Conservation (phyloP, 92 coral and sea anemone genomes). For the Paramuricea clavata region DNA sequence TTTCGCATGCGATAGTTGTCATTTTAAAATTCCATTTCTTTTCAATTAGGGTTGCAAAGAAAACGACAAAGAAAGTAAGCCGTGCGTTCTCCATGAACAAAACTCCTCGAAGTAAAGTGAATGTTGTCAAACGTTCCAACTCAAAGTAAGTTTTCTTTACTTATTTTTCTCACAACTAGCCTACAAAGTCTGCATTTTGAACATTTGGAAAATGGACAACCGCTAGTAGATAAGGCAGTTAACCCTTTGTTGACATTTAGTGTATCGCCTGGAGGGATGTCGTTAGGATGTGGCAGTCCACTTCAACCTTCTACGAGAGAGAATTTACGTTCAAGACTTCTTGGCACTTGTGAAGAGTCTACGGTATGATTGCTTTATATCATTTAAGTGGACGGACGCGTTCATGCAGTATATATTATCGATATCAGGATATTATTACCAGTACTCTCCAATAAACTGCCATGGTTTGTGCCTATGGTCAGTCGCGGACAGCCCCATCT, state of each 20-base stretch:
- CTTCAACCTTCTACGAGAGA: constrained; percentile 73
- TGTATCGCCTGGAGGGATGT: constrained; percentile 42
- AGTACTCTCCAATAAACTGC: no score
- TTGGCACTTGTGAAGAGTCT: constrained; percentile 35
- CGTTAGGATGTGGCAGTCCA: constrained; percentile 67
- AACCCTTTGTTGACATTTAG: neutral
- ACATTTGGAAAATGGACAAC: no score
- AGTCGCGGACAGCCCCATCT: no score
- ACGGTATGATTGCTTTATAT: constrained; percentile 9
- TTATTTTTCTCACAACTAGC: neutral
- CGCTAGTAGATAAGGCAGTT: no score
- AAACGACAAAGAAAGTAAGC: constrained; percentile 92
- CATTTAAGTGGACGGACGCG: no score
- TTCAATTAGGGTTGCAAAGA: constrained; percentile 83
- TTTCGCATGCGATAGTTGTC: neutral
- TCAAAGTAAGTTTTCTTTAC: constrained; percentile 75
- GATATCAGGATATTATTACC: no score
- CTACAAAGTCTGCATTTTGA: no score
- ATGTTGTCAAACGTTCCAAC: constrained; percentile 77
- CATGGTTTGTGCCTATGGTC: no score
- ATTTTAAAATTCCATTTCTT: neutral
- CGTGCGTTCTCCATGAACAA: constrained; percentile 96
- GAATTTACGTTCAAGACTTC: constrained; percentile 49
- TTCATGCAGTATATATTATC: no score
- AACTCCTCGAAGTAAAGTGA: constrained; percentile 83